Evolutionary conservation across 2,797 vertebrate species (phyloP).

Genomic region (Bryconaethiops microstoma): DNA sequence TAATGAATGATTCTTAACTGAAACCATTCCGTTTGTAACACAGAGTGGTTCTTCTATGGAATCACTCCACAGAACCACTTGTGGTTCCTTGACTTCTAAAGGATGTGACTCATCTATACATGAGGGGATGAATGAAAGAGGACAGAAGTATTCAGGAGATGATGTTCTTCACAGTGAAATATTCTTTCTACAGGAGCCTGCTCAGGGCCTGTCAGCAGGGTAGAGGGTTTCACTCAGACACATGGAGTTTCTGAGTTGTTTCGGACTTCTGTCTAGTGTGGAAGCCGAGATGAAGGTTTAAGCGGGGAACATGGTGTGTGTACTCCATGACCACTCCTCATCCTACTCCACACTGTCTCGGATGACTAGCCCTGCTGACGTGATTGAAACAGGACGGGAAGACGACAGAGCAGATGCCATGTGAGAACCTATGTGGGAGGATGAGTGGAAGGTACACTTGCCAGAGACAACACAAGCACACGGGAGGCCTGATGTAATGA

Average conservation of each 20-base stretch:
- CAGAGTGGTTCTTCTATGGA: not conserved
- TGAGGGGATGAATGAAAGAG: not conserved
- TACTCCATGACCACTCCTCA: constrained; percentile 38
- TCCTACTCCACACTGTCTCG: constrained; percentile 25
- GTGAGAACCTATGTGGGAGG: constrained; percentile 75
- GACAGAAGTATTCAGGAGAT: not conserved
- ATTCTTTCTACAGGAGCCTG: not conserved
- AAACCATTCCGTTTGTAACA: not conserved
- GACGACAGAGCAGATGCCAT: constrained; percentile 72
- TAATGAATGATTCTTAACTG: not conserved
- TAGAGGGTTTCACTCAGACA: constrained; percentile 46
- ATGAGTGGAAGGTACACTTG: constrained; percentile 66
- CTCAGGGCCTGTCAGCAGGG: not conserved
- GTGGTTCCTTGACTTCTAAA: not conserved
- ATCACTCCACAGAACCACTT: not conserved
- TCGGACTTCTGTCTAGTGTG: not conserved
- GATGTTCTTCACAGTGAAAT: not conserved
- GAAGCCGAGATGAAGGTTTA: constrained; percentile 1
- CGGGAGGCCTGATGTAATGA: constrained; percentile 67
- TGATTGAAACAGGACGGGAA: constrained; percentile 56
- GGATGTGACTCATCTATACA: not conserved
- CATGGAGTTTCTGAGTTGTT: constrained; percentile 51
- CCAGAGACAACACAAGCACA: constrained; percentile 70
- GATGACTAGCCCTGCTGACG: constrained; percentile 62
- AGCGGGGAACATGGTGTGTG: constrained; percentile 42